phyloP scores from a whole-genome alignment of 2,888 invertebrate species.

The Gymnosoma rotundatum region DNA sequence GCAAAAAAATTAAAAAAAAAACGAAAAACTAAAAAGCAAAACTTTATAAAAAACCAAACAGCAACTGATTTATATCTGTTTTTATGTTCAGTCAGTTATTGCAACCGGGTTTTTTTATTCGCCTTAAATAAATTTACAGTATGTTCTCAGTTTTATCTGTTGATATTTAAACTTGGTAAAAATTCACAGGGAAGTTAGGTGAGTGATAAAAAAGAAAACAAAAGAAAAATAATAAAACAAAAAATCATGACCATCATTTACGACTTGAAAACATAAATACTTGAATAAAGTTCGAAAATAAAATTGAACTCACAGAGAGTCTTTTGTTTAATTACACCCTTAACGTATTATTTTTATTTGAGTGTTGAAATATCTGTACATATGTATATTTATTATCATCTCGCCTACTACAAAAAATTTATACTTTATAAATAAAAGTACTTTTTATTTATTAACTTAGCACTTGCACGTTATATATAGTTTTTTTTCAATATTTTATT shows the following conservation, averaged over 20 bases:
- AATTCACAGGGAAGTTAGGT: slow-evolving; percentile 60
- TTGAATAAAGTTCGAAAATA: slow-evolving; percentile 22
- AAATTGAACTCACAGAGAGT: slow-evolving; percentile 1
- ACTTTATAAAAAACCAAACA: slow-evolving; percentile 4
- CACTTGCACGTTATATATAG: neutral
- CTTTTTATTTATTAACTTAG: neutral
- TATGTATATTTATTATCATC: neutral
- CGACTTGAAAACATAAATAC: slow-evolving; percentile 47
- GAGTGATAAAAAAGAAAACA: neutral
- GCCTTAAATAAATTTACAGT: slow-evolving; percentile 32
- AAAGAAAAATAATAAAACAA: neutral
- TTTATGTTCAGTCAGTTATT: slow-evolving; percentile 53
- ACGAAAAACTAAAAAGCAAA: neutral
- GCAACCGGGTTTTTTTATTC: slow-evolving; percentile 39
- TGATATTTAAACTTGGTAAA: slow-evolving; percentile 35
- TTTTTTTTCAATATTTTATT: neutral
- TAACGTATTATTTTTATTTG: neutral
- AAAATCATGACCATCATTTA: slow-evolving; percentile 48
- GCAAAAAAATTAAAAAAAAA: neutral
- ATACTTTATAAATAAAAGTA: neutral
- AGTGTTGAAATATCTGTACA: neutral
- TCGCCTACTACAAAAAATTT: neutral
- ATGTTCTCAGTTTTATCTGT: slow-evolving; percentile 38
- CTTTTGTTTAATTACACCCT: slow-evolving; percentile 49
- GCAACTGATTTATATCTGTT: slow-evolving; percentile 62